Evolutionary conservation across 1,140 invertebrate genomes (phyloP).

Genomic region (Lysiphlebus fabarum): DNA sequence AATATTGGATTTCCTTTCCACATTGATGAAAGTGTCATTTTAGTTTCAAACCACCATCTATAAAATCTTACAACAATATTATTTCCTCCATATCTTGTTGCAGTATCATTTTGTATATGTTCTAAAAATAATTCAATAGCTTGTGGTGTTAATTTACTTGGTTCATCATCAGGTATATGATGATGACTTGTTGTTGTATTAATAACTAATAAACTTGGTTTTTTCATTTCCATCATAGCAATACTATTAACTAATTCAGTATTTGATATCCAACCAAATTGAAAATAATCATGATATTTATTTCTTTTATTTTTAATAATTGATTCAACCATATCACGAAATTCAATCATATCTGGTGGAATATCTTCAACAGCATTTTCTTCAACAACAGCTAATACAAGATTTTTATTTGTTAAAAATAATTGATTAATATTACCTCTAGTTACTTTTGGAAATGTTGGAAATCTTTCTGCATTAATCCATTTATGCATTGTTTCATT

Average conservation of each 20-base stretch:
- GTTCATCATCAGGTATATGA: slow-evolving; percentile 83
- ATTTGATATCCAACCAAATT: slow-evolving; percentile 89
- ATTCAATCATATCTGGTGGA: slow-evolving; percentile 76
- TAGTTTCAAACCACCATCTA: slow-evolving; percentile 74
- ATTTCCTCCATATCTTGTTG: slow-evolving; percentile 80
- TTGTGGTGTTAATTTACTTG: slow-evolving; percentile 72
- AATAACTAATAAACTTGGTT: slow-evolving; percentile 84
- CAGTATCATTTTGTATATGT: slow-evolving; percentile 69
- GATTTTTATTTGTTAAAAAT: slow-evolving; percentile 78
- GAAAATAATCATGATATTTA: slow-evolving; percentile 80
- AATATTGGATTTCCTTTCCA: slow-evolving; percentile 88
- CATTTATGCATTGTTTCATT: slow-evolving; percentile 76
- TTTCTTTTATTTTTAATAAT: slow-evolving; percentile 74
- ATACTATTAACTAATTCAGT: slow-evolving; percentile 87
- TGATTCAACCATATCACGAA: slow-evolving; percentile 80
- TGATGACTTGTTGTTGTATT: slow-evolving; percentile 89
- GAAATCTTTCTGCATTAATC: slow-evolving; percentile 88
- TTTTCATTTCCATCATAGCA: slow-evolving; percentile 76
- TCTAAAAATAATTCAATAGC: slow-evolving; percentile 77
- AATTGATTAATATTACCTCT: slow-evolving; percentile 79
- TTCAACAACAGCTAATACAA: slow-evolving; percentile 82
- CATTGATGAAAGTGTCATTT: slow-evolving; percentile 74
- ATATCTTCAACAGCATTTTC: slow-evolving; percentile 84
- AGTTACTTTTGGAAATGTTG: slow-evolving; percentile 84
- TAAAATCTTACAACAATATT: slow-evolving; percentile 68